A percentile compares a stretch with the other conserved stretches of the same genome.
Conservation (phyloP, 92 coral and sea anemone genomes). For the Heteractis magnifica region DNA sequence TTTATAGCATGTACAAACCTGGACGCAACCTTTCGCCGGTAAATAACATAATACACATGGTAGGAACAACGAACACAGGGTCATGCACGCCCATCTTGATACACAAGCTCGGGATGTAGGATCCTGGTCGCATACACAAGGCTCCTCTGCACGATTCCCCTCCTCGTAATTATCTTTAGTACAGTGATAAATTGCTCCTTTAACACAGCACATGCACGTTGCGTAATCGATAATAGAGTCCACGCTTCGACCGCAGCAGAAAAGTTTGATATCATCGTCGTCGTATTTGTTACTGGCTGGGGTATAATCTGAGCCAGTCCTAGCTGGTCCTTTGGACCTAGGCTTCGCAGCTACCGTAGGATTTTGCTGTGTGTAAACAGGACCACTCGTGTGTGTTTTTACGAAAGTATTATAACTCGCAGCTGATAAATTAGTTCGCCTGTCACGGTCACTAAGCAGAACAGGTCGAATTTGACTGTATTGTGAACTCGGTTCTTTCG, state of each 20-base stretch:
- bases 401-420: conserved; percentile 66
- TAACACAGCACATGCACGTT: conserved; percentile 92
- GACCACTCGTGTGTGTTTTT: conserved; percentile 69
- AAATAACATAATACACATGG: conserved; percentile 92
- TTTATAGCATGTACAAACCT: conserved; percentile 72
- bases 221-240: conserved; percentile 77
- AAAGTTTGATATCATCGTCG: conserved; percentile 72
- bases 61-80: conserved; percentile 71
- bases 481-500: conserved; percentile 57
- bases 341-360: background rate
- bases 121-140: conserved; percentile 79
- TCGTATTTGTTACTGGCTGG: conserved; percentile 50
- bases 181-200: conserved; percentile 90
- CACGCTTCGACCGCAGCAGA: conserved; percentile 76
- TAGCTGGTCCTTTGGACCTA: conserved; percentile 19
- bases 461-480: conserved; percentile 41
- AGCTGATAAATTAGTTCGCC: conserved; percentile 52
- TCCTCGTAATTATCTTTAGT: conserved; percentile 88
- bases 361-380: conserved; percentile 33
- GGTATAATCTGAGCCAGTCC: conserved; percentile 37
- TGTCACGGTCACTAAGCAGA: conserved; percentile 64
- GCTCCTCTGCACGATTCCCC: conserved; percentile 79
- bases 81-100: conserved; percentile 89
- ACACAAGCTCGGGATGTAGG: conserved; percentile 72
- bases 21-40: conserved; percentile 84